Conservation (phyloP, 1,140 invertebrate genomes). For the Polyergus mexicanus region DNA sequence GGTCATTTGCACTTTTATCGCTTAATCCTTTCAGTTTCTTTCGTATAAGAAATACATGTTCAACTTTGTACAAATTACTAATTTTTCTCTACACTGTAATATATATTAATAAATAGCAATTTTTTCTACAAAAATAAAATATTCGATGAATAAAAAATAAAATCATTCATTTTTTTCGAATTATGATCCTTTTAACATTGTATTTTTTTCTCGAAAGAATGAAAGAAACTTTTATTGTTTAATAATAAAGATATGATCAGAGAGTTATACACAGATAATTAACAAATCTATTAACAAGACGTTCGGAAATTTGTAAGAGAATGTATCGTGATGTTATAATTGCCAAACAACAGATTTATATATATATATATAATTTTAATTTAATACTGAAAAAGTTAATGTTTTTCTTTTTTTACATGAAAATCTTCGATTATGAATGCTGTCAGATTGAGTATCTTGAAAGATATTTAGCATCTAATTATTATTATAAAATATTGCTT, state of each 20-base stretch:
- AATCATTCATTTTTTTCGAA: background rate
- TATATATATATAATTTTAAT: background rate
- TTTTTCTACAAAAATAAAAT: background rate
- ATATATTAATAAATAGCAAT: constrained; percentile 16
- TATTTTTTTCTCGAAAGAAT: background rate
- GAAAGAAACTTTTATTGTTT: background rate
- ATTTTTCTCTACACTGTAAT: background rate
- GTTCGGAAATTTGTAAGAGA: background rate
- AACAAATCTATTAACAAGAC: constrained; percentile 9
- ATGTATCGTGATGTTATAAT: background rate
- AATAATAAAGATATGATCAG: background rate
- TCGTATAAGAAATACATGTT: constrained; percentile 38
- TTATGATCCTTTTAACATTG: background rate
- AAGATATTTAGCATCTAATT: constrained; percentile 43
- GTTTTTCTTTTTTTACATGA: constrained; percentile 14
- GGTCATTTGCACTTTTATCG: constrained; percentile 14
- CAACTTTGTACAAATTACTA: constrained; percentile 3
- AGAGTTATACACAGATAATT: background rate
- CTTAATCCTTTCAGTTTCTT: background rate
- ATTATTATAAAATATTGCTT: constrained; percentile 60
- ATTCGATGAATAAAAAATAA: constrained; percentile 13
- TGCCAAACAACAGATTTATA: background rate
- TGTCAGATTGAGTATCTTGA: constrained; percentile 23
- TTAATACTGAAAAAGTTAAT: background rate
- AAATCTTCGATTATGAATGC: constrained; percentile 10